Conservation (phyloP, 2,888 invertebrate species). For the Drepana falcataria region DNA sequence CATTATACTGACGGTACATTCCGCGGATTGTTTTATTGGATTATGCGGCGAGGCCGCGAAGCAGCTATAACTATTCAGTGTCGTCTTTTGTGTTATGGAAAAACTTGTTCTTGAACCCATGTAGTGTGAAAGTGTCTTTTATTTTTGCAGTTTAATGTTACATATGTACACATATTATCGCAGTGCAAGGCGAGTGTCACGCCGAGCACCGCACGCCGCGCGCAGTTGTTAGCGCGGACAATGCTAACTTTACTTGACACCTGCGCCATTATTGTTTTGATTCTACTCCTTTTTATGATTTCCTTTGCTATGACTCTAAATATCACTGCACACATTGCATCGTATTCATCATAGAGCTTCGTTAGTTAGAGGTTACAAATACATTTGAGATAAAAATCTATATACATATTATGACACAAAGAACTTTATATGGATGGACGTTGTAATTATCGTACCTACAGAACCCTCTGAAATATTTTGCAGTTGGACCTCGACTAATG, state of each 20-base stretch:
- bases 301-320: conserved; percentile 5
- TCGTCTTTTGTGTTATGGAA: conserved; percentile 80
- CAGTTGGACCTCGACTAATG: conserved; percentile 67
- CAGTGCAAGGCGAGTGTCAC: conserved; percentile 63
- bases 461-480: conserved; percentile 59
- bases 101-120: conserved; percentile 79
- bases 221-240: conserved; percentile 59
- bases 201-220: conserved; percentile 22
- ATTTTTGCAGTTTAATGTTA: conserved; percentile 79
- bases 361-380: no score
- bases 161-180: conserved; percentile 79
- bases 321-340: neutral
- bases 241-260: conserved; percentile 44
- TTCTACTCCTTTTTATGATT: conserved; percentile 16
- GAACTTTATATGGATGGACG: neutral
- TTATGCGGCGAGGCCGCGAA: conserved; percentile 75
- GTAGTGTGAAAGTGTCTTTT: conserved; percentile 78
- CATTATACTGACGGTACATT: conserved; percentile 66
- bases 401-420: no score
- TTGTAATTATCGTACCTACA: conserved; percentile 36
- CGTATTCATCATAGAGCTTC: no score
- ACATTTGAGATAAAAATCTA: no score
- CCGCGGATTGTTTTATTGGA: conserved; percentile 77
- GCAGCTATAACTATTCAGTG: conserved; percentile 79
- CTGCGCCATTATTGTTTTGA: conserved; percentile 45